phyloP scores from a whole-genome alignment of 2,113 vertebrate genomes.

The Atherinomorus stipes region DNA sequence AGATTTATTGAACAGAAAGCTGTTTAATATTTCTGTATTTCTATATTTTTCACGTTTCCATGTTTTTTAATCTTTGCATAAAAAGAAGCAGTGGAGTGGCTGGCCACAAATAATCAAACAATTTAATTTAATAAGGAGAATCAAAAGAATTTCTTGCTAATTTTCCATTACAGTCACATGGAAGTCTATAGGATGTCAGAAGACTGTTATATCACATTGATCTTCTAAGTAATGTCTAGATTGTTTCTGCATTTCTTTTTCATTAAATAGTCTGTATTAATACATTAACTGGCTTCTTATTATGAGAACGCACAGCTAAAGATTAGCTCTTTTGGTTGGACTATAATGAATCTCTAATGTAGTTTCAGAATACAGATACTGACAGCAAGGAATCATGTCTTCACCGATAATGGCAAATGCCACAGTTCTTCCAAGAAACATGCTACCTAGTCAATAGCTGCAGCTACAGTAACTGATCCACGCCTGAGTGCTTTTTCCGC shows the following conservation, averaged over 20 bases:
- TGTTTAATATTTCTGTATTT: too few relatives aligned
- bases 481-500: slow-evolving; percentile 69
- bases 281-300: slow-evolving; percentile 3
- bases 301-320: not conserved
- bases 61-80: not conserved
- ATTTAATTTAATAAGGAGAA: too few relatives aligned
- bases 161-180: slow-evolving; percentile 40
- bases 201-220: slow-evolving; percentile 34
- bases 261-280: not conserved
- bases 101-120: slow-evolving; percentile 20
- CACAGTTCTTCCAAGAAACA: slow-evolving; percentile 62
- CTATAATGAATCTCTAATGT: slow-evolving; percentile 21
- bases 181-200: slow-evolving; percentile 21
- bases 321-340: not conserved
- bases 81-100: slow-evolving; percentile 9
- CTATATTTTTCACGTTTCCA: too few relatives aligned
- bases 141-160: slow-evolving; percentile 16
- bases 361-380: slow-evolving; percentile 7
- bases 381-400: slow-evolving; percentile 19
- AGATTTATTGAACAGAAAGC: too few relatives aligned
- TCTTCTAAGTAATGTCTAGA: slow-evolving; percentile 28
- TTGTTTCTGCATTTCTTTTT: slow-evolving; percentile 9
- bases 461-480: slow-evolving; percentile 68
- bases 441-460: slow-evolving; percentile 29
- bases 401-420: slow-evolving; percentile 55